These are phyloP conservation scores for Pyrrhia umbra DNA, from an alignment of 2,888 invertebrate genomes.

Conservation along the genomic window DNA sequence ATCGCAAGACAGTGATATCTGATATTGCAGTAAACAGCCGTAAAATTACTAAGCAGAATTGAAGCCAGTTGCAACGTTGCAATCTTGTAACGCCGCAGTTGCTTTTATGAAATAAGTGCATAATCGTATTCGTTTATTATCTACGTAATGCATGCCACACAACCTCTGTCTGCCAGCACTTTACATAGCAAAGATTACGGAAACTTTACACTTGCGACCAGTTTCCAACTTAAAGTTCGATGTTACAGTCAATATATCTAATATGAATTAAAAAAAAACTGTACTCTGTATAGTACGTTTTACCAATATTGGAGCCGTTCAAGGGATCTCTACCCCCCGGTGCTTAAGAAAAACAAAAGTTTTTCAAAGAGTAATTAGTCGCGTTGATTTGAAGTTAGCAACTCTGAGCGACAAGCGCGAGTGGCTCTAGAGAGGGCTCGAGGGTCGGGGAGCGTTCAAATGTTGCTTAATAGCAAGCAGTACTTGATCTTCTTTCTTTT, in stretches of 20 bases:
- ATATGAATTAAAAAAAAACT: too few species aligned
- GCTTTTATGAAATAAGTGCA: conserved; percentile 51
- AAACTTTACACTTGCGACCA: conserved; percentile 21
- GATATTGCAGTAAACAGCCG: conserved; percentile 52
- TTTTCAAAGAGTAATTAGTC: conserved; percentile 50
- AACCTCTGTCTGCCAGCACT: conserved; percentile 5
- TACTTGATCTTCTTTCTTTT: conserved; percentile 39
- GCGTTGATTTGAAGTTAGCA: conserved; percentile 51
- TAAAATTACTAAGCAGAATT: conserved; percentile 48
- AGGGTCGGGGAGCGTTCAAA: conserved; percentile 40
- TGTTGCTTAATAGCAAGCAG: conserved; percentile 27
- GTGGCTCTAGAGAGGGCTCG: conserved; percentile 15
- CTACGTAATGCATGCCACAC: conserved; percentile 18
- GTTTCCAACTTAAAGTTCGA: conserved; percentile 8
- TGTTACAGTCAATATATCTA: conserved; percentile 12
- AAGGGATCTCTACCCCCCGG: conserved; percentile 2
- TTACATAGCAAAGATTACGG: neutral
- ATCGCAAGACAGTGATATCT: conserved; percentile 37
- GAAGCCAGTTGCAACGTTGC: conserved; percentile 40
- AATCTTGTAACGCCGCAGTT: conserved; percentile 29
- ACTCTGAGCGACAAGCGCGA: conserved; percentile 28
- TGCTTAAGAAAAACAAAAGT: conserved; percentile 36
- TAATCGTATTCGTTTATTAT: conserved; percentile 37
- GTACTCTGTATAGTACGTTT: conserved; percentile 6
- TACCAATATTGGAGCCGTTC: neutral